A percentile compares a stretch with the other conserved stretches of the same genome.
Evolutionary conservation across 2,797 vertebrate species (phyloP).

Genomic region (Diplodus puntazzo): DNA sequence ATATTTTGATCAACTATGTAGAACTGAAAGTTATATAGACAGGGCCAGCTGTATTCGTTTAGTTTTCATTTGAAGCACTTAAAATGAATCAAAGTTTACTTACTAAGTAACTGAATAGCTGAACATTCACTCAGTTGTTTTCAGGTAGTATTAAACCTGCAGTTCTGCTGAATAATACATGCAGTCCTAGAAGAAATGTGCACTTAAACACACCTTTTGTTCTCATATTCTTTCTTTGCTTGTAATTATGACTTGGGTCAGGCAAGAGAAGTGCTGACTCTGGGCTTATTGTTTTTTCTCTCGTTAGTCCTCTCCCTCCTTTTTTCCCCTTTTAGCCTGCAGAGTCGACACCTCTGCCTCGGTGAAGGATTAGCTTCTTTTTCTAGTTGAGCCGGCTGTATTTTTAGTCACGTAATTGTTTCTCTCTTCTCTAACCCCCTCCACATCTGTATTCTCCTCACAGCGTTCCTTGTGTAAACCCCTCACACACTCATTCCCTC

Average conservation of each 20-base stretch:
- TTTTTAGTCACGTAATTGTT: constrained; percentile 60
- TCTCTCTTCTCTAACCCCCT: constrained; percentile 36
- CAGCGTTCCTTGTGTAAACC: background rate
- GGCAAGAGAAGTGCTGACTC: constrained; percentile 44
- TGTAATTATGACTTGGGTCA: constrained; percentile 33
- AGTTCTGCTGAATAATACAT: background rate
- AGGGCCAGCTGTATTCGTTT: too few species aligned
- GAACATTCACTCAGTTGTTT: background rate
- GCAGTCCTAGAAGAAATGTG: background rate
- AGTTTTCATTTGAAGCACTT: too few species aligned
- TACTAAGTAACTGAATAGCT: background rate
- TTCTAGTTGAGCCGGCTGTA: constrained; percentile 17
- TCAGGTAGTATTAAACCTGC: background rate
- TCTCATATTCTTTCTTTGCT: background rate
- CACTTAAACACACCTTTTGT: background rate
- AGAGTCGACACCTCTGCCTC: constrained; percentile 45
- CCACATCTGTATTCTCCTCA: constrained; percentile 47
- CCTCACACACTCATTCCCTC: background rate
- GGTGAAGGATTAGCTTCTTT: constrained; percentile 33
- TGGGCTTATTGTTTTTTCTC: constrained; percentile 35
- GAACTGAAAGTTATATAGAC: too few species aligned
- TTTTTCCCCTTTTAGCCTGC: constrained; percentile 33
- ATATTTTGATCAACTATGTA: background rate
- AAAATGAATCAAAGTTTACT: too few species aligned
- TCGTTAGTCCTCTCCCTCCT: constrained; percentile 1